Evolutionary conservation across 1,140 invertebrate species (phyloP), one percentile per base, ranked within the genome.

Genomic region (Tetranychus cinnabarinus): DNA sequence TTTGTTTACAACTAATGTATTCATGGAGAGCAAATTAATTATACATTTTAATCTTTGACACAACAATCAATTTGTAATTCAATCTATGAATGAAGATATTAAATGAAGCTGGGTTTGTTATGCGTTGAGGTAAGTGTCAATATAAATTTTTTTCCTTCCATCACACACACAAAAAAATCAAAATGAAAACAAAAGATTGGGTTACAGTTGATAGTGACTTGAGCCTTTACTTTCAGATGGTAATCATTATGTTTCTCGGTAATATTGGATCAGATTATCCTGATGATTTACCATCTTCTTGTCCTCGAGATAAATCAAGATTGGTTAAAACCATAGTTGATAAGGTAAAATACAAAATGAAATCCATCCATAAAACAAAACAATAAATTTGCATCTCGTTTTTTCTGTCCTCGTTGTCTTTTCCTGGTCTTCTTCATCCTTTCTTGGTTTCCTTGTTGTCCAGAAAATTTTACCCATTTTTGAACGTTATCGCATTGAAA

Each of bases 401-500:
- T 23, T 23, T 23, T 23, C 23, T 23, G 23, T 23, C 23, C 23
- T 56, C 10, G 0, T 23, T 23, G 23, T 23, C 23, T 23, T 23
- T 23, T 23, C 23, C 23, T 23, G 23, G 23, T 23, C 23, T 23
- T 23, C 23, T 23, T 23, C 23, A 23, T 23, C 23, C 23, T 23
- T 23, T 23, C 23, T 23, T 23, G 10, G 12, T 59, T 47, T 45
- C 42, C 42, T 35, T 15, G 4, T 33, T 36, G 12, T 36, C 34
- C 15, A 56, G 12, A 56, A 34, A 56, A 15, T 37, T 33, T 56
- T 85, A 61, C 86, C 88, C 48, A 81, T 90, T 52, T 76, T 90
- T 71, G 83, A 84, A 68, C 83, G 85, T 71, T 83, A 86, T 74
- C 82, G 86, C 71, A 79, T 83, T n/a, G 77, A 80, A 61, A 71